Conservation (phyloP, 1,140 invertebrate species). For the Leptestheria dahalacensis region DNA sequence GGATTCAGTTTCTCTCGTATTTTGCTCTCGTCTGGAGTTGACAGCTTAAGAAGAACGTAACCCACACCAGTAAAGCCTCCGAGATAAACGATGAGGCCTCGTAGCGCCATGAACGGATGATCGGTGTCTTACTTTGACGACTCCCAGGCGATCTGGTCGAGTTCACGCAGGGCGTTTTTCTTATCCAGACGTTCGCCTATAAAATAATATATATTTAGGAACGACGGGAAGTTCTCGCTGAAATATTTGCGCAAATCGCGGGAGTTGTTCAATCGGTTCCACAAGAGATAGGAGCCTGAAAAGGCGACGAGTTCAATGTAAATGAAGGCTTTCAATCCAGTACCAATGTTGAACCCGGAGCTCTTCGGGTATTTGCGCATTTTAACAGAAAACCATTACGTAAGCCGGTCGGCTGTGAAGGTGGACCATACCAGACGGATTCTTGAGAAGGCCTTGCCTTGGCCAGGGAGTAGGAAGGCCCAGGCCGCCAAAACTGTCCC, state of each 20-base stretch:
- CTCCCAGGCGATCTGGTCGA: not conserved
- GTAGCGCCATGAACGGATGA: not conserved
- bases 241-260: not conserved
- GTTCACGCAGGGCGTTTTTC: not conserved
- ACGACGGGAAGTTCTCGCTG: not conserved
- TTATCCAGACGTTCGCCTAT: not conserved
- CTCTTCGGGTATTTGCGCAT: constrained; percentile 17
- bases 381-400: not conserved
- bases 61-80: constrained; percentile 7
- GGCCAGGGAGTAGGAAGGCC: too few species aligned
- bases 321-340: not conserved
- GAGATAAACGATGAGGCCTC: constrained; percentile 1
- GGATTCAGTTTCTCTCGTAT: not conserved
- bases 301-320: not conserved
- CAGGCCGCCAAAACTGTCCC: too few species aligned
- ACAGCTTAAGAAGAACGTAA: constrained; percentile 6
- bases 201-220: not conserved
- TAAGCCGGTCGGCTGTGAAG: too few species aligned
- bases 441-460: too few species aligned
- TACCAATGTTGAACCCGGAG: not conserved
- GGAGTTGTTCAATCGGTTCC: not conserved
- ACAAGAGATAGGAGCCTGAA: constrained; percentile 1
- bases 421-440: too few species aligned
- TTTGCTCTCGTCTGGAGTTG: constrained; percentile 5
- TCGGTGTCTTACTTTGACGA: not conserved